These are phyloP conservation scores for Drosophila simulans DNA, from an alignment of 1,140 invertebrate genomes.

Conservation along the genomic window DNA sequence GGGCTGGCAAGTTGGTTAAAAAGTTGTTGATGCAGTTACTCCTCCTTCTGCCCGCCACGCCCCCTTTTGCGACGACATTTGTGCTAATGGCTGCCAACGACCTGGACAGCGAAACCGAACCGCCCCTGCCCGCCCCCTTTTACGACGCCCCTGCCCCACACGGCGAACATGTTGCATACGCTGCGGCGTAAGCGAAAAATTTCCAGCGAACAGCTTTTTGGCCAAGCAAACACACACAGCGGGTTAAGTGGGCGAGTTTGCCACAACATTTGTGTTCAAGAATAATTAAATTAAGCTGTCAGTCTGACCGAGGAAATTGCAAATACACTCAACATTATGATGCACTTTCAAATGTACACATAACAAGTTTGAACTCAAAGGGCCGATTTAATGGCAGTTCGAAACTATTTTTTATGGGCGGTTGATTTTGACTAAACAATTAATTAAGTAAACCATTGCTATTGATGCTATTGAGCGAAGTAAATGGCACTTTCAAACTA, in stretches of 20 bases:
- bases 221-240: conserved; percentile 27
- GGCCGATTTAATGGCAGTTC: conserved; percentile 4
- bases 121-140: background rate
- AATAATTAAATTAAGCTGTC: conserved; percentile 47
- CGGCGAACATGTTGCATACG: conserved; percentile 73
- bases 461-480: background rate
- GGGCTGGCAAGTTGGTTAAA: conserved; percentile 77
- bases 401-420: background rate
- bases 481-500: background rate
- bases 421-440: background rate
- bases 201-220: conserved; percentile 34
- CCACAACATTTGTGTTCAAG: conserved; percentile 45
- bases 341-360: background rate
- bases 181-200: conserved; percentile 68
- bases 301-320: background rate
- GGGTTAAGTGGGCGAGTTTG: conserved; percentile 6
- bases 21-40: conserved; percentile 77
- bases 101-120: conserved; percentile 37
- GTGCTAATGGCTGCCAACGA: conserved; percentile 71
- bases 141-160: conserved; percentile 18
- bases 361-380: background rate
- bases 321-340: background rate
- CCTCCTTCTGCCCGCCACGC: too few relatives aligned
- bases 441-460: background rate
- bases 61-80: conserved; percentile 46